Conservation (phyloP, 2,113 vertebrate species). For the Gnathonemus echidnorhynchus region DNA sequence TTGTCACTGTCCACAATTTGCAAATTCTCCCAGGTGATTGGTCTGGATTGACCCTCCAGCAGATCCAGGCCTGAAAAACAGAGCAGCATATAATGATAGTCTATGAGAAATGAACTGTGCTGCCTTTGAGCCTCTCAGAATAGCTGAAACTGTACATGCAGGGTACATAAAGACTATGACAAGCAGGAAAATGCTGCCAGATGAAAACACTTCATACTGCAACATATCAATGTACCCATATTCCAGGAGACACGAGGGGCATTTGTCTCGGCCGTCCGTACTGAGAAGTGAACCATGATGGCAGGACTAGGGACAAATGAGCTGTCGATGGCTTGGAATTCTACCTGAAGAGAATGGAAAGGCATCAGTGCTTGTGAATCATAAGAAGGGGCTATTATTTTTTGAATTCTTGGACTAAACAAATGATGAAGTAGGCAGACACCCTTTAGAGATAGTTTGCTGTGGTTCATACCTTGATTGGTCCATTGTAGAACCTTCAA, state of each 20-base stretch:
- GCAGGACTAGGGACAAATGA: constrained; percentile 49
- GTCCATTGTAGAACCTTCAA: background rate
- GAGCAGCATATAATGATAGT: background rate
- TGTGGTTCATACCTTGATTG: background rate
- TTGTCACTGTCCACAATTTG: constrained; percentile 63
- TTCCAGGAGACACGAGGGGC: constrained; percentile 65
- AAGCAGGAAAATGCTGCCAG: background rate
- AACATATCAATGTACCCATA: constrained; percentile 37
- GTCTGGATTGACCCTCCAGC: constrained; percentile 55
- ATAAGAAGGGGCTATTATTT: background rate
- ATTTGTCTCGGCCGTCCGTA: constrained; percentile 52
- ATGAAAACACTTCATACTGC: background rate
- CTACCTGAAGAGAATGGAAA: constrained; percentile 51
- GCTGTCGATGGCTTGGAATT: constrained; percentile 66
- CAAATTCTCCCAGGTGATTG: constrained; percentile 53
- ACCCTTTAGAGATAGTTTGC: background rate
- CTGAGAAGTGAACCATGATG: constrained; percentile 62
- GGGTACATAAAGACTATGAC: background rate
- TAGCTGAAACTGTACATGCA: background rate
- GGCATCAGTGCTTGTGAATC: background rate
- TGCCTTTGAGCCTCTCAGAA: background rate
- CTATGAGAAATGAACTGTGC: background rate
- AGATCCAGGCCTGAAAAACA: constrained; percentile 50
- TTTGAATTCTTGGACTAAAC: background rate
- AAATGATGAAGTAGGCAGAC: background rate